Evolutionary conservation across 92 coral and sea anemone genomes (phyloP).

Genomic region (Pocillopora meandrina): DNA sequence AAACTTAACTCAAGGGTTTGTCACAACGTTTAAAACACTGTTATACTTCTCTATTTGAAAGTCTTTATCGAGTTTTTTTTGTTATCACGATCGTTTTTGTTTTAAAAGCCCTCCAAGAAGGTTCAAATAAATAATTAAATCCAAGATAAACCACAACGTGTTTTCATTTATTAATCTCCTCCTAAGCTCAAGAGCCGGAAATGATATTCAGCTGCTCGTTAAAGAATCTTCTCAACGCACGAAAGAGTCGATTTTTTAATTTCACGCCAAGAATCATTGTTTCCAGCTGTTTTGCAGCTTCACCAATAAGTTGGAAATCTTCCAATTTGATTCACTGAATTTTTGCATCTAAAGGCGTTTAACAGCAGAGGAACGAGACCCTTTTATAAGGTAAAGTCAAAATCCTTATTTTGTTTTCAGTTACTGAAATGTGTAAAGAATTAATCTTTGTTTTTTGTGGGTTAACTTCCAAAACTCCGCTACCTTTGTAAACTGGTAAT

Average conservation of each 20-base stretch:
- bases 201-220: constrained; percentile 12
- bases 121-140: constrained; percentile 10
- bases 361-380: too few species aligned
- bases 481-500: neutral
- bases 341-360: too few species aligned
- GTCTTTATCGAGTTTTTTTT: neutral
- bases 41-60: neutral
- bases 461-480: neutral
- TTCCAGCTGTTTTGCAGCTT: neutral
- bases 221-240: constrained; percentile 17
- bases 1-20: neutral
- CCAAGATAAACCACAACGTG: constrained; percentile 25
- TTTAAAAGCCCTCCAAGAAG: neutral
- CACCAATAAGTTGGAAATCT: neutral
- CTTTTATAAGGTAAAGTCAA: too few species aligned
- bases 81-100: neutral
- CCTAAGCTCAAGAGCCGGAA: constrained; percentile 31
- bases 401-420: neutral
- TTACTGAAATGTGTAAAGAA: neutral
- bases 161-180: constrained; percentile 25
- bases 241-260: neutral
- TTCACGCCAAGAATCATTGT: neutral
- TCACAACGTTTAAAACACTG: neutral
- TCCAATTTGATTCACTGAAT: too few species aligned
- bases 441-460: neutral